Evolutionary conservation across 2,888 invertebrate species (phyloP).

Genomic region (Pristionchus fissidentatus): DNA sequence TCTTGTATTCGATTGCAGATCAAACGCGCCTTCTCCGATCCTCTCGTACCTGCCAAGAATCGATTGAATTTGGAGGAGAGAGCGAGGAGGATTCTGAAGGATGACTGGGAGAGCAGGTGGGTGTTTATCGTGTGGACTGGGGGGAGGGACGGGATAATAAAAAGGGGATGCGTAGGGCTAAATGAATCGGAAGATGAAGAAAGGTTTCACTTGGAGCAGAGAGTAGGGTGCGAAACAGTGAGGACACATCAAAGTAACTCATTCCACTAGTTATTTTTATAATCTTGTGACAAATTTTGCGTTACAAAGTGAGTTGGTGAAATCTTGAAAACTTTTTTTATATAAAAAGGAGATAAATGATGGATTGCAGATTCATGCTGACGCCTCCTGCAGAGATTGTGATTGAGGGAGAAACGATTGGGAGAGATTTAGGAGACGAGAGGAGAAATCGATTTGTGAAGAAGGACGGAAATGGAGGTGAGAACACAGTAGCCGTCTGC

Average conservation of each 20-base stretch:
- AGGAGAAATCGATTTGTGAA: slow-evolving; percentile 48
- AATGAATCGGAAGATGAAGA: background rate
- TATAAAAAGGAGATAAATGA: background rate
- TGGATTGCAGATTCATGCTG: slow-evolving; percentile 1
- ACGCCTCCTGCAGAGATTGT: slow-evolving; percentile 4
- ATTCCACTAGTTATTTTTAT: background rate
- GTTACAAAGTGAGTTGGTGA: background rate
- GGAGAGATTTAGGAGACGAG: slow-evolving; percentile 45
- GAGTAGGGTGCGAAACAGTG: background rate
- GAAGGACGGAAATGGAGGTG: slow-evolving; percentile 26
- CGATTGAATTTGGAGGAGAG: slow-evolving; percentile 36
- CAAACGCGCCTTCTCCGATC: slow-evolving; percentile 11
- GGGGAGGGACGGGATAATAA: background rate
- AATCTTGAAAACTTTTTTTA: background rate
- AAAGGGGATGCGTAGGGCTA: background rate
- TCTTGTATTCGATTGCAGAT: background rate
- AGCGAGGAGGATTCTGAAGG: slow-evolving; percentile 44
- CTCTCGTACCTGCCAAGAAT: slow-evolving; percentile 34
- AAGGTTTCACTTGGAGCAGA: no score
- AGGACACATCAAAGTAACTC: no score
- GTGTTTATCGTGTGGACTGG: background rate
- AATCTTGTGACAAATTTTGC: no score
- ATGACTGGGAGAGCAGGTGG: slow-evolving; percentile 27
- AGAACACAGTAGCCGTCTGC: no score
- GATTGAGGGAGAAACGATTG: slow-evolving; percentile 40